phyloP scores from a whole-genome alignment of 1,140 invertebrate genomes.

The Nephotettix cincticeps region DNA sequence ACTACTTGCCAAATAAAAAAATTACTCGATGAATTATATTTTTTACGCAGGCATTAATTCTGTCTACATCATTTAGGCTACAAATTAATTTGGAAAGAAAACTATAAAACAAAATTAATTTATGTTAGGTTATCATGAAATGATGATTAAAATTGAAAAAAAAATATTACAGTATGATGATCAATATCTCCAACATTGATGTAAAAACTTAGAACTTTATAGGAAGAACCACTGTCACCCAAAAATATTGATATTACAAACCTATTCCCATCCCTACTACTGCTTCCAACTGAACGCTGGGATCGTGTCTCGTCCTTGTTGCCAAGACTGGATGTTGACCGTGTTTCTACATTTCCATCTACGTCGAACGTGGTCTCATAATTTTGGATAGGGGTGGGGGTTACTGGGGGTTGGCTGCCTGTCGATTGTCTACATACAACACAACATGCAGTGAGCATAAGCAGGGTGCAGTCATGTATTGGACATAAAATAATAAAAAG shows the following conservation, averaged over 20 bases:
- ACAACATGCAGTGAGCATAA: constrained; percentile 2
- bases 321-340: constrained; percentile 48
- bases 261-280: constrained; percentile 67
- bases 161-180: too few relatives aligned
- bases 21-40: too few relatives aligned
- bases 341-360: constrained; percentile 79
- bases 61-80: too few relatives aligned
- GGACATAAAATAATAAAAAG: neutral
- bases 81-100: too few relatives aligned
- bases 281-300: constrained; percentile 58
- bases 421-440: constrained; percentile 1
- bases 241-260: constrained; percentile 46
- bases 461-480: neutral
- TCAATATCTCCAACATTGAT: too few relatives aligned
- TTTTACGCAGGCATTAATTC: too few relatives aligned
- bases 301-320: constrained; percentile 64
- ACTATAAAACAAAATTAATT: too few relatives aligned
- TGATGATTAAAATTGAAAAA: too few relatives aligned
- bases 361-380: constrained; percentile 82
- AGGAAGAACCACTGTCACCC: too few relatives aligned
- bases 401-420: constrained; percentile 17
- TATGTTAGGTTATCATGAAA: too few relatives aligned
- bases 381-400: constrained; percentile 54
- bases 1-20: too few relatives aligned
- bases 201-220: too few relatives aligned